Evolutionary conservation across 2,888 invertebrate species (phyloP).

Genomic region (Thymelicus sylvestris): DNA sequence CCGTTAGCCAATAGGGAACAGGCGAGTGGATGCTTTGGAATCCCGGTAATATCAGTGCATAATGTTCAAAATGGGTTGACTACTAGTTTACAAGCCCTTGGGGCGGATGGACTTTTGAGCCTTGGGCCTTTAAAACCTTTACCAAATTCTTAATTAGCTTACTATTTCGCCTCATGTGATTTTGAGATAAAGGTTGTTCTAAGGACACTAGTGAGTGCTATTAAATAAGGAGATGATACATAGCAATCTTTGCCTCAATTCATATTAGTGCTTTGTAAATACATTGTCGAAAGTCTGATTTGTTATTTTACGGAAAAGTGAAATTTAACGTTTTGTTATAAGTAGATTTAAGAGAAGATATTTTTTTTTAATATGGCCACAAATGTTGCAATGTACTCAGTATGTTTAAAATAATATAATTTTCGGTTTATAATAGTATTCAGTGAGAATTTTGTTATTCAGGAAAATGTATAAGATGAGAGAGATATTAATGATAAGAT

Average conservation of each 20-base stretch:
- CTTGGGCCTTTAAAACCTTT: conserved; percentile 88
- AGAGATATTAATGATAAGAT: no score
- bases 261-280: conserved; percentile 11
- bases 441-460: no score
- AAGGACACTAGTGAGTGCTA: conserved; percentile 3
- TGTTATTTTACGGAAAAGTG: conserved; percentile 22
- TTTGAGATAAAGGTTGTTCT: conserved; percentile 12
- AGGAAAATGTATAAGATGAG: no score
- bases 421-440: not conserved
- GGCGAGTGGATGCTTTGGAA: conserved; percentile 87
- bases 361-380: conserved; percentile 21
- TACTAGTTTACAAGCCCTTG: conserved; percentile 85
- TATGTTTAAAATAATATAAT: conserved; percentile 3
- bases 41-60: conserved; percentile 89
- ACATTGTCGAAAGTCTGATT: conserved; percentile 35
- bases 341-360: conserved; percentile 6
- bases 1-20: conserved; percentile 88
- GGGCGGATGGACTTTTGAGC: conserved; percentile 88
- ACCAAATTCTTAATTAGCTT: conserved; percentile 65
- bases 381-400: conserved; percentile 22
- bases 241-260: not conserved
- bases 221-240: not conserved
- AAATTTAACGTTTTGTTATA: conserved; percentile 7
- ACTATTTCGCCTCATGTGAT: conserved; percentile 14
- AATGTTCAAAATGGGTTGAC: conserved; percentile 85